Conservation (phyloP, 2,797 vertebrate genomes). For the Taenioides sp. region DNA sequence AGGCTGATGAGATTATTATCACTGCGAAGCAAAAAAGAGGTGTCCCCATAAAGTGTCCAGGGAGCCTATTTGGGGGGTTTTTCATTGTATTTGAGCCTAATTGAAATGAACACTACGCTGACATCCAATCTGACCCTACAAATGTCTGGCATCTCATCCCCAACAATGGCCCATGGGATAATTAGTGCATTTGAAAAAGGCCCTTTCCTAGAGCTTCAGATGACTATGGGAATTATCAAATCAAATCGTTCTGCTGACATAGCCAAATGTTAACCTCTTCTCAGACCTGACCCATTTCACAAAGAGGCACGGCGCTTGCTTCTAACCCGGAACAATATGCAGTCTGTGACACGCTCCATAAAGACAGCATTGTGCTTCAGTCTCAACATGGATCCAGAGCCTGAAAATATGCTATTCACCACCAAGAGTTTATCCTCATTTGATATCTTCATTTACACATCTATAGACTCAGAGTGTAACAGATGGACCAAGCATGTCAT, state of each 20-base stretch:
- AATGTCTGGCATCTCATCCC: constrained; percentile 53
- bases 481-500: neutral
- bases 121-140: constrained; percentile 46
- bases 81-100: constrained; percentile 41
- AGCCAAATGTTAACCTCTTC: constrained; percentile 49
- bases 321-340: constrained; percentile 47
- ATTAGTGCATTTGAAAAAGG: constrained; percentile 33
- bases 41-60: neutral
- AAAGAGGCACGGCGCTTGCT: constrained; percentile 36
- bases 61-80: neutral
- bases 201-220: constrained; percentile 47
- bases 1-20: neutral
- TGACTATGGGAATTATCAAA: constrained; percentile 70
- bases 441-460: constrained; percentile 10
- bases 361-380: constrained; percentile 55
- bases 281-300: constrained; percentile 58
- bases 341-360: constrained; percentile 56
- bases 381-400: constrained; percentile 37
- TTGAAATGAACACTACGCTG: constrained; percentile 54
- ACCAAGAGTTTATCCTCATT: constrained; percentile 25
- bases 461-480: neutral
- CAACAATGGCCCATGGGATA: constrained; percentile 56
- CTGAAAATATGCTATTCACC: constrained; percentile 31
- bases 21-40: neutral
- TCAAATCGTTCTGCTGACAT: constrained; percentile 63